These are phyloP conservation scores for Anoncus sp. DNA, from an alignment of 2,888 invertebrate species.

Conservation along the genomic window DNA sequence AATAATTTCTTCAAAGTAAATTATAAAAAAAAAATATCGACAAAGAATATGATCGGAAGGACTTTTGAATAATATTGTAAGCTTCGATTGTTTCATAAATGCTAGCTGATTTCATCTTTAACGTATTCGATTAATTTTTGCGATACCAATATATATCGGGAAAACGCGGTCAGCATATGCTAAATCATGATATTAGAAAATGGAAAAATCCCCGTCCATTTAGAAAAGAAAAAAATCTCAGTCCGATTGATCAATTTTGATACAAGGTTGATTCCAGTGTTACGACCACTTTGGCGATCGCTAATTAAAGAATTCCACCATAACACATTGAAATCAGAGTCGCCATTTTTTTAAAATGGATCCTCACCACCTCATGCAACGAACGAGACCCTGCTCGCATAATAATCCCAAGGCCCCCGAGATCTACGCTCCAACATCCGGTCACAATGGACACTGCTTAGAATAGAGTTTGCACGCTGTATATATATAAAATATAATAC, in stretches of 20 bases:
- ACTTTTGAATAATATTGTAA: constrained; percentile 19
- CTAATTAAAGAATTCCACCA: no score
- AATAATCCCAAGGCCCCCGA: background rate
- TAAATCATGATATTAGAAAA: no score
- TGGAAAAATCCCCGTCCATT: no score
- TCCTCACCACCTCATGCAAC: background rate
- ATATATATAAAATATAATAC: no score
- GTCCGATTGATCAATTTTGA: no score
- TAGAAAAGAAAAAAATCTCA: no score
- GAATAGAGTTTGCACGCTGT: constrained; percentile 20
- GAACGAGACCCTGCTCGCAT: constrained; percentile 1
- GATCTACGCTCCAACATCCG: constrained; percentile 17
- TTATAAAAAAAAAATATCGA: constrained; percentile 34
- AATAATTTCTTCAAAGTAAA: no score
- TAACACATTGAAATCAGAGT: background rate
- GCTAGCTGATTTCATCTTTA: background rate
- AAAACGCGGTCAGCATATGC: no score
- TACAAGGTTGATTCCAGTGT: no score
- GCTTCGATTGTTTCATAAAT: constrained; percentile 4
- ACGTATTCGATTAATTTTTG: constrained; percentile 9
- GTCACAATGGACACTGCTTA: constrained; percentile 34
- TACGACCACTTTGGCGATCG: no score
- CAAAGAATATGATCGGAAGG: constrained; percentile 17
- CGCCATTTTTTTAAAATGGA: background rate
- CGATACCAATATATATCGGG: background rate